These are phyloP conservation scores for Coregonus clupeaformis DNA, from an alignment of 2,113 vertebrate genomes.

Conservation along the genomic window DNA sequence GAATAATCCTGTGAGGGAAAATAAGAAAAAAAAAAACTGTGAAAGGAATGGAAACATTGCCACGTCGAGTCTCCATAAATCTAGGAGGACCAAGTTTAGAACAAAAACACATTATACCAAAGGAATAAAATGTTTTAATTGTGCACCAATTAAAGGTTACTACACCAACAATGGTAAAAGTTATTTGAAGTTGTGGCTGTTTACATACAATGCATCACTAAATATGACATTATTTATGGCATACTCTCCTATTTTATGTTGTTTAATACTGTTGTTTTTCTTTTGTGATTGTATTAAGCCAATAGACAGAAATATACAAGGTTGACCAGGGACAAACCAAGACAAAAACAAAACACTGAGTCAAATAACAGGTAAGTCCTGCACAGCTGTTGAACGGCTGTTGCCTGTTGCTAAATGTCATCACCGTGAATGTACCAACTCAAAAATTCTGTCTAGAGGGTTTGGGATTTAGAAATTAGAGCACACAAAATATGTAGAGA, in stretches of 20 bases:
- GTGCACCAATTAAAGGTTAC: neutral
- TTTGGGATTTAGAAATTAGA: no score
- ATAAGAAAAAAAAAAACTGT: conserved; percentile 21
- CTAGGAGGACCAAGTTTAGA: neutral
- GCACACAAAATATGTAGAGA: no score
- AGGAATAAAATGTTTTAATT: neutral
- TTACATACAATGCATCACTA: neutral
- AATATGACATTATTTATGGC: neutral
- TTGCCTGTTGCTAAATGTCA: no score
- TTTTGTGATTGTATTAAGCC: neutral
- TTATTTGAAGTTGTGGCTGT: neutral
- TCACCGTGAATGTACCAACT: no score
- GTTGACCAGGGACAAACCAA: conserved; percentile 18
- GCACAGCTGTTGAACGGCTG: no score
- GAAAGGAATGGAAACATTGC: conserved; percentile 51
- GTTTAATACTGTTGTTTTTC: neutral
- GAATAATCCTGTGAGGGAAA: conserved; percentile 16
- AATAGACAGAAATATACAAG: neutral
- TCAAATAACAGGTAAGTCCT: conserved; percentile 28
- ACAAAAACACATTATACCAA: neutral
- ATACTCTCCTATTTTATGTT: neutral
- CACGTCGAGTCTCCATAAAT: conserved; percentile 48
- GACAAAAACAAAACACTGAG: conserved; percentile 22
- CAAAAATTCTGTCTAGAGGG: no score
- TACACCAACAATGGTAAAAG: neutral